Base-by-base conservation (phyloP, 2,113 vertebrate genomes). In the Podiceps cristatus region DNA sequence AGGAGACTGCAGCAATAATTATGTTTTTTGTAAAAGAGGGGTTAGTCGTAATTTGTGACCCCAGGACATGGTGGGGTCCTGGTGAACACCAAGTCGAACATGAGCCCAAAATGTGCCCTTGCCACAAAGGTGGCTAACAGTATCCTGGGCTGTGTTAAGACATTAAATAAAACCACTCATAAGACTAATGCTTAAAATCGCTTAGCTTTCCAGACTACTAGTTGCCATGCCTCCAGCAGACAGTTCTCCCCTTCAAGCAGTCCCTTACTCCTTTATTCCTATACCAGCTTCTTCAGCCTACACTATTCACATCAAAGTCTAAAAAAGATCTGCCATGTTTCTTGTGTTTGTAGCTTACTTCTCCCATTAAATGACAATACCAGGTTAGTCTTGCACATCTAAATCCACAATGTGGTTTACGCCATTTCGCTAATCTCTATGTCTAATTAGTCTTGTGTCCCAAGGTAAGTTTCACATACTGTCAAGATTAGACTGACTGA, bases 241-340 rank as follows among this genome's bases (percentile, higher is more conserved):
- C 23, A 84, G 44, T 50, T 85, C 29, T 74, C 53, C 28, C 33
- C 63, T 87, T 66, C 45, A 75, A 73, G 40, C 24, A 59, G 29
- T 29, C 9, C 63, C 18, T 62, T 29, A 45, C 13, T 76, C 14
- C 42, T 72, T 69, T 64, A 56, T 29, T 78, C 37, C 66, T 71
- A 9, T n/a, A 58, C 13, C n/a, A 63, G 31, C 24, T 94, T 63
- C 56, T 86, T 56, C 47, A 75, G 37, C 24, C n/a, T 40, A 17
- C 1, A 0, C 35, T 76, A 29, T 13, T 53, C 67, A 64, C 1
- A 2, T 0, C 15, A 3, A 52, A 68, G 15, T 59, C 15, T 59
- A 35, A 79, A 71, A 59, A 42, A 56, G 8, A 56, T 31, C 45
- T 49, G 33, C 37, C 25, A 10, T 12, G 6, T 42, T n/a, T 89